Evolutionary conservation across 2,888 invertebrate genomes (phyloP), one percentile per base, ranked within the genome.

Genomic region (Hirtodrosophila duncani): DNA sequence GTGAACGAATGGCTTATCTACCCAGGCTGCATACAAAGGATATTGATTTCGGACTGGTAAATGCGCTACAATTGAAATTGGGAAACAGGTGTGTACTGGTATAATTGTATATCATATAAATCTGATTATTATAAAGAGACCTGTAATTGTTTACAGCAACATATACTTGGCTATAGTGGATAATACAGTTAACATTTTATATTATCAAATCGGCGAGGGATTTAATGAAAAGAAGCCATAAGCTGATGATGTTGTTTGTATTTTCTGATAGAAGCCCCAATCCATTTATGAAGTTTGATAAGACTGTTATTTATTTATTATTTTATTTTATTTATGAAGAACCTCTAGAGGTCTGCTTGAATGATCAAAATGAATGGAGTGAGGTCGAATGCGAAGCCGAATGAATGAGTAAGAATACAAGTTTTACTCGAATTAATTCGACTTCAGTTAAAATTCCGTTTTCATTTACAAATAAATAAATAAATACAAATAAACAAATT

Each of bases 161-260:
- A 65, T 75, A 21, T 58, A 86, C 21, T 48, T 88, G n/a, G 88
- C 85, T 5, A 82, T 89, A 13, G 84, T 88, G 5, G 86, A 87
- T 52, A 72, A 87, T 2, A 88, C 88, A 34, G 87, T 87, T 3
- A 88, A 87, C 2, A 85, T 88, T 46, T 83, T 89, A 5, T 89
- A 87, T 62, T 87, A 90, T 84, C 81, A 88, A 85, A 67, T 87
- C 44, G 62, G 67, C 9, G 59, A 84, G 71, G 85, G 83, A 44
- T 61, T 84, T 9, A n/a, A 11, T 2, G 39, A 50, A 7, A 63
- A 51, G 3, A 11, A 31, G n/a, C n/a, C n/a, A n/a, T n/a, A n/a
- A n/a, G n/a, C n/a, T n/a, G n/a, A n/a, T n/a, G 10, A 18, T 26
- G 14, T 7, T 27, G 7, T 4, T 10, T 26, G 5, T 26, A 26